Evolutionary conservation across 2,888 invertebrate species (phyloP), one percentile per base, ranked within the genome.

Genomic region (Rhaphigaster nebulosa): DNA sequence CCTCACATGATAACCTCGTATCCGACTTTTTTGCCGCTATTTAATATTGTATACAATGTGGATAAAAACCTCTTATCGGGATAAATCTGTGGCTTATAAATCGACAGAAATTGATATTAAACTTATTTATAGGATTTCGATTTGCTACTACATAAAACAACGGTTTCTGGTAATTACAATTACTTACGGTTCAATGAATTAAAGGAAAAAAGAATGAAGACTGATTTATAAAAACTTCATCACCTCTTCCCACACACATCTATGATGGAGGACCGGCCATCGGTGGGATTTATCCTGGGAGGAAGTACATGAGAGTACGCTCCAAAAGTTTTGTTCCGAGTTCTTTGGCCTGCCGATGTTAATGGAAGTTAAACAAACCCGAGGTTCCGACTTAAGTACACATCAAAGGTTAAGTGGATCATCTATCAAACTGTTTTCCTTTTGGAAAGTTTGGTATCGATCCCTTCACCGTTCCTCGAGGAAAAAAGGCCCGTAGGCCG

Each of bases 381-480:
- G 34, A 15, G 45, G 45, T n/a, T 84, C 84, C 45, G n/a, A 45
- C 45, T 84, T 84, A 84, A 84, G 84, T 84, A 84, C 84, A 84
- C 84, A 84, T 84, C 45, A 84, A 84, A 84, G 45, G 84, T 84
- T 84, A 84, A 84, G 84, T 84, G 84, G 84, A 84, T 84, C 84
- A 84, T 84, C 84, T 84, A 84, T 84, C 84, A 84, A 84, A 84
- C 84, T 84, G 84, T 84, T 84, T 45, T 84, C 84, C 84, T 84
- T 80, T 84, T 45, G 45, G 84, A 45, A 84, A 84, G 84, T 84
- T 84, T 1, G 45, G 45, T 84, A 84, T 84, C 84, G 84, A 84
- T 45, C 84, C 41, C 45, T n/a, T 80, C 41, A 34, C n/a, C n/a
- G 45, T 18, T 65, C 29, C 29, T 13, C 13, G 13, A 41, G 26